phyloP scores from a whole-genome alignment of 2,113 vertebrate genomes.

The Dissostichus mawsoni region DNA sequence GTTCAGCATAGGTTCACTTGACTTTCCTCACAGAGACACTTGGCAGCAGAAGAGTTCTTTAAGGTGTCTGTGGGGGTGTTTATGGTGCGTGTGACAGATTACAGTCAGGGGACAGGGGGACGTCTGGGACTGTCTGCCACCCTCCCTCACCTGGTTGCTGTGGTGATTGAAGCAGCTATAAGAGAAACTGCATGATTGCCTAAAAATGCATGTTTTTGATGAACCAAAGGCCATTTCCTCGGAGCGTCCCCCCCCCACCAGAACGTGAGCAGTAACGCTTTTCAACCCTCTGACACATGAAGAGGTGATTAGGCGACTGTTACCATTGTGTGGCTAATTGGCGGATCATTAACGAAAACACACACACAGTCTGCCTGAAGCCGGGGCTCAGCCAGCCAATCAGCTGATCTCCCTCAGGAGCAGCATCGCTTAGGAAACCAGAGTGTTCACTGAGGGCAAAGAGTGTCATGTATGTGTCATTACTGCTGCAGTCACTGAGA shows the following conservation, averaged over 20 bases:
- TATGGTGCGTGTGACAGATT: constrained; percentile 53
- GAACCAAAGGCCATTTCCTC: background rate
- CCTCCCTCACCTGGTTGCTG: constrained; percentile 64
- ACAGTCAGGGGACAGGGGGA: constrained; percentile 66
- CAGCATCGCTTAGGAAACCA: constrained; percentile 70
- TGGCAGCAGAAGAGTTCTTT: constrained; percentile 29
- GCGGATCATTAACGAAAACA: constrained; percentile 80
- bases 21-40: background rate
- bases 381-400: constrained; percentile 62
- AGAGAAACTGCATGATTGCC: background rate
- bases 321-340: constrained; percentile 81
- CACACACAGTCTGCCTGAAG: constrained; percentile 51
- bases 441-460: constrained; percentile 31
- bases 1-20: background rate
- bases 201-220: background rate
- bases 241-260: background rate
- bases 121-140: constrained; percentile 57
- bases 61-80: constrained; percentile 47
- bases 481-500: background rate
- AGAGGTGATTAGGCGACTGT: constrained; percentile 76
- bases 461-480: constrained; percentile 12
- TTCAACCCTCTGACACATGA: constrained; percentile 49
- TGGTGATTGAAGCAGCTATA: constrained; percentile 49
- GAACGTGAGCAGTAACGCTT: background rate
- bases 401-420: constrained; percentile 65